Conservation (phyloP, 2,797 vertebrate genomes). For the Hirundo rustica region DNA sequence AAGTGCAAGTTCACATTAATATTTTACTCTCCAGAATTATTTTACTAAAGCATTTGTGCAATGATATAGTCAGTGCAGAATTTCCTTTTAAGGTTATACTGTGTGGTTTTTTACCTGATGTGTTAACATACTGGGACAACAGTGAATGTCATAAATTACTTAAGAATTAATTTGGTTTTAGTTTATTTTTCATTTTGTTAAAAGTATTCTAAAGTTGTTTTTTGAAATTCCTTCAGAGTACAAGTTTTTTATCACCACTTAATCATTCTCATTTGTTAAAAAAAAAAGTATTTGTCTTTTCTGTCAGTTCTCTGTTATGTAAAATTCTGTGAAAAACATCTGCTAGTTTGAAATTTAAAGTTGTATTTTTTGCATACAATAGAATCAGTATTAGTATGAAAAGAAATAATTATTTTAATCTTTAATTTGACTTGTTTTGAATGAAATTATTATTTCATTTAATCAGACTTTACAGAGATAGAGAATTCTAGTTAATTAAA, state of each 20-base stretch:
- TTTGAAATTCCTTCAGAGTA: conserved; percentile 4
- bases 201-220: neutral
- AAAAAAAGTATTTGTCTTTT: neutral
- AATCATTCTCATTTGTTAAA: conserved; percentile 8
- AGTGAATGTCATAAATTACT: neutral
- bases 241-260: neutral
- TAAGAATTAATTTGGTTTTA: neutral
- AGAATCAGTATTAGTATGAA: neutral
- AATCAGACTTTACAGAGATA: neutral
- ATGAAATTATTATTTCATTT: conserved; percentile 22
- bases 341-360: conserved; percentile 38
- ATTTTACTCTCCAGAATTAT: neutral
- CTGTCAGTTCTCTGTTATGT: conserved; percentile 26
- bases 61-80: neutral
- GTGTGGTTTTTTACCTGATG: neutral
- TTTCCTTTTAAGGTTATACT: neutral
- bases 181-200: neutral
- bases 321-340: conserved; percentile 46
- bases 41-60: neutral
- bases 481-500: neutral
- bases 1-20: neutral
- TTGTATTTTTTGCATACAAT: conserved; percentile 5
- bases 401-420: conserved; percentile 19
- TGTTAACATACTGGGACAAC: neutral
- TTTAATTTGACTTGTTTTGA: conserved; percentile 24